Percentiles rank a stretch among this genome's conserved stretches.
phyloP scores from a whole-genome alignment of 2,888 invertebrate genomes.

The Heliothis peltigera region DNA sequence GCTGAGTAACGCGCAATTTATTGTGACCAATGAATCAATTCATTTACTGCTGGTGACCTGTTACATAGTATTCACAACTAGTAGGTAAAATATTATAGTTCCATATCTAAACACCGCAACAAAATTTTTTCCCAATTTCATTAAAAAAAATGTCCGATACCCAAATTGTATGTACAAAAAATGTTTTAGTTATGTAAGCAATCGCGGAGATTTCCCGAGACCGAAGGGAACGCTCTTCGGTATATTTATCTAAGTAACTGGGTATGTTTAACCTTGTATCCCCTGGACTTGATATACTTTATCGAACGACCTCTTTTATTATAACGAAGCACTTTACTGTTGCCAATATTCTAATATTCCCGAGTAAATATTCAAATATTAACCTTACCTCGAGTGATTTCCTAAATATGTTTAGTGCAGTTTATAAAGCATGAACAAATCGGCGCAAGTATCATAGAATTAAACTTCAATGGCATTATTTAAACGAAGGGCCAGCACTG shows the following conservation, averaged over 20 bases:
- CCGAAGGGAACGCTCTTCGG: constrained; percentile 39
- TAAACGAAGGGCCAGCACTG: constrained; percentile 46
- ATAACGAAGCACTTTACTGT: constrained; percentile 23
- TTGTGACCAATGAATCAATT: too few species aligned
- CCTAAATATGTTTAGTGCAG: constrained; percentile 6
- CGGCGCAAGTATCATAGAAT: constrained; percentile 17
- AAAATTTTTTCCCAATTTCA: constrained; percentile 14
- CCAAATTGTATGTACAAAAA: constrained; percentile 40
- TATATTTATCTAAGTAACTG: constrained; percentile 52
- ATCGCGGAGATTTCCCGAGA: constrained; percentile 36
- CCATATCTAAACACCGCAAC: constrained; percentile 17
- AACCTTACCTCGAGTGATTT: not conserved
- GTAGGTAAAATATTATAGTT: constrained; percentile 1
- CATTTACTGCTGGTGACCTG: too few species aligned
- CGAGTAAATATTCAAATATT: constrained; percentile 12
- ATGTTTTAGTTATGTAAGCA: constrained; percentile 54
- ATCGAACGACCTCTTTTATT: constrained; percentile 32
- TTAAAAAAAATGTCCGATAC: constrained; percentile 40
- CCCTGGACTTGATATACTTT: constrained; percentile 39
- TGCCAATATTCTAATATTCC: constrained; percentile 31
- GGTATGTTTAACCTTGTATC: constrained; percentile 50
- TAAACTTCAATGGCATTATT: constrained; percentile 36
- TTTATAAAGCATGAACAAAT: constrained; percentile 15
- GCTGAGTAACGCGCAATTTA: too few species aligned
- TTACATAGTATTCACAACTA: not conserved